phyloP scores from a whole-genome alignment of 2,113 vertebrate species.

The Vulpes lagopus region DNA sequence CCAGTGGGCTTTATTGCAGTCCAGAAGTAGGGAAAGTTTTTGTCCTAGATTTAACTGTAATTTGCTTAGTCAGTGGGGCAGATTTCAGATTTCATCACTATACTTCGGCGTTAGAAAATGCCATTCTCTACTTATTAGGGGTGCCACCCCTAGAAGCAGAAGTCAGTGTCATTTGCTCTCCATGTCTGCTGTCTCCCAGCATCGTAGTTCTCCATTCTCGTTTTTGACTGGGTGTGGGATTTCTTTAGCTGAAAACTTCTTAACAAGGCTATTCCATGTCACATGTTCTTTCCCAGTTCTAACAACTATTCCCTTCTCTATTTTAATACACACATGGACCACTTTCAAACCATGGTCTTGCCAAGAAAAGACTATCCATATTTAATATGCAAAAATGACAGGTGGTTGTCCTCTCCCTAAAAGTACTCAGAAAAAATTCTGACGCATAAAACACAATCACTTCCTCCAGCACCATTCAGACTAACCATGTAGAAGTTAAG shows the following conservation, averaged over 20 bases:
- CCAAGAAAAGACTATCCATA: background rate
- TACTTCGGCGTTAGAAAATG: background rate
- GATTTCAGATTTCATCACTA: background rate
- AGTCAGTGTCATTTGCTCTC: background rate
- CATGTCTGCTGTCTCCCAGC: background rate
- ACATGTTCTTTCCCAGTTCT: background rate
- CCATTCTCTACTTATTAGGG: background rate
- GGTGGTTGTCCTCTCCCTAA: background rate
- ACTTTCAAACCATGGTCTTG: constrained; percentile 15
- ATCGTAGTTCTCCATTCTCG: background rate
- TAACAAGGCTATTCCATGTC: background rate
- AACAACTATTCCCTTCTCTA: background rate
- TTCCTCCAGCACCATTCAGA: background rate
- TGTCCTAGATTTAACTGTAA: background rate
- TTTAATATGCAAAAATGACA: background rate
- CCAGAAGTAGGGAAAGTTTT: background rate
- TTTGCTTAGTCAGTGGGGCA: background rate
- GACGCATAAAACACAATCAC: background rate
- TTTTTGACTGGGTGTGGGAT: background rate
- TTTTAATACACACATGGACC: background rate
- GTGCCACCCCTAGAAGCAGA: background rate
- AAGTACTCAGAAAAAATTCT: constrained; percentile 6
- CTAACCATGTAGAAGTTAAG: background rate
- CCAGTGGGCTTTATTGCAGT: background rate
- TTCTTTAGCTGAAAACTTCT: background rate